Evolutionary conservation across 2,113 vertebrate species (phyloP), one percentile per base, ranked within the genome.

Genomic region (Pithys albifrons): DNA sequence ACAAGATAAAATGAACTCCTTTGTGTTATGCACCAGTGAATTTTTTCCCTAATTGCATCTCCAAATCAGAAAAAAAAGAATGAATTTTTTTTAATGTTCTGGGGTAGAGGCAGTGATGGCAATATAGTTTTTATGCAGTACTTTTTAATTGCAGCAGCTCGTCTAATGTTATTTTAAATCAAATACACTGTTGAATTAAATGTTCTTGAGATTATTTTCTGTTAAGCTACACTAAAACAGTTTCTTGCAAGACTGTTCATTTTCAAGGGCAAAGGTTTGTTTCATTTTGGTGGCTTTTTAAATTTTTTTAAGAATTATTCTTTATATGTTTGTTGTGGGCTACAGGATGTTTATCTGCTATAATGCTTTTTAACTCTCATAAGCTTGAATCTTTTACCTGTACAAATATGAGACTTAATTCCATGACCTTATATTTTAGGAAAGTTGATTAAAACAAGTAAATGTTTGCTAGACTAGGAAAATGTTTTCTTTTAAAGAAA

Each of bases 101-200:
- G 29, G 18, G 37, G 8, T 76, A 70, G 33, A 88, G 35, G 37
- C 64, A 85, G 39, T 46, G 35, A 72, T 70, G 64, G 43, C 55
- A 64, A 51, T 58, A 55, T 43, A 39, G 29, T 87, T 91, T 76
- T 80, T 92, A 31, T 70, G 37, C 55, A 70, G 28, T 79, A 69
- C 20, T 80, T 85, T 58, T 82, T 79, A 85, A 61, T 91, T 79
- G 48, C 54, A 89, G 82, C 62, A 73, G 66, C 51, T 83, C 90
- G n/a, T 90, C 48, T 72, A 45, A 66, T 80, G 54, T 73, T 91
- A 90, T 85, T 95, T 82, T 85, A 76, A 93, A 75, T 73, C 49
- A 81, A 85, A 76, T 77, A 86, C 9, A 11, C 28, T 39, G 8
- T 82, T 72, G 75, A 85, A 70, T 71, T 80, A 93, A 90, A 89